Conservation (phyloP, 2,797 vertebrate genomes). For the Trachops cirrhosus region DNA sequence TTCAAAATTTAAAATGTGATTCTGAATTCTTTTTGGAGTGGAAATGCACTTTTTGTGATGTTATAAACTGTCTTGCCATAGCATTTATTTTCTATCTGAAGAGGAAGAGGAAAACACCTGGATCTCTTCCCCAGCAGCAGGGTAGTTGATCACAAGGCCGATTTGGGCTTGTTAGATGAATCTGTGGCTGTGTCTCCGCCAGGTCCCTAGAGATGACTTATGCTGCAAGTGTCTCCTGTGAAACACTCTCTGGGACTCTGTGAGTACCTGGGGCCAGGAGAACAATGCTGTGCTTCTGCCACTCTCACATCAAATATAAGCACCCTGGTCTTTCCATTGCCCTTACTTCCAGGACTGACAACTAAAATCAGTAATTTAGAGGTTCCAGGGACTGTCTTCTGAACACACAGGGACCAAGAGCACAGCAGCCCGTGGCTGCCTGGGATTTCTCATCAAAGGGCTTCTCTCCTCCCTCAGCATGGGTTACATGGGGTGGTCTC, state of each 20-base stretch:
- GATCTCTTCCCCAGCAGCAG: background rate
- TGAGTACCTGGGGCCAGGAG: background rate
- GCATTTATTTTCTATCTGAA: background rate
- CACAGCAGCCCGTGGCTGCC: fast-evolving
- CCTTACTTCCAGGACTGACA: background rate
- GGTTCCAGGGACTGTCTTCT: too few species aligned
- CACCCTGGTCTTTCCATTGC: background rate
- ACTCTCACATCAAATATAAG: fast-evolving
- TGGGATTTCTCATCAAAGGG: background rate
- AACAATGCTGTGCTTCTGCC: background rate
- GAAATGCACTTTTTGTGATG: background rate
- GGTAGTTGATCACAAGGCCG: too few species aligned
- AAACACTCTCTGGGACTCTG: background rate
- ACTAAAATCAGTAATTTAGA: background rate
- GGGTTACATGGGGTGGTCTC: background rate
- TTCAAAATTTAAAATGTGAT: background rate
- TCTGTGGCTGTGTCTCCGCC: background rate
- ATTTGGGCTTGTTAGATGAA: background rate
- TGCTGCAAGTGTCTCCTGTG: background rate
- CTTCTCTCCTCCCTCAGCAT: background rate
- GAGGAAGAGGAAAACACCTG: background rate
- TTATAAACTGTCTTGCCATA: background rate
- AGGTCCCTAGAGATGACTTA: background rate
- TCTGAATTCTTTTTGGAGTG: background rate
- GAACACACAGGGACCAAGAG: background rate